These are phyloP conservation scores for Watsonalla binaria DNA, from an alignment of 2,888 invertebrate species.

Conservation along the genomic window DNA sequence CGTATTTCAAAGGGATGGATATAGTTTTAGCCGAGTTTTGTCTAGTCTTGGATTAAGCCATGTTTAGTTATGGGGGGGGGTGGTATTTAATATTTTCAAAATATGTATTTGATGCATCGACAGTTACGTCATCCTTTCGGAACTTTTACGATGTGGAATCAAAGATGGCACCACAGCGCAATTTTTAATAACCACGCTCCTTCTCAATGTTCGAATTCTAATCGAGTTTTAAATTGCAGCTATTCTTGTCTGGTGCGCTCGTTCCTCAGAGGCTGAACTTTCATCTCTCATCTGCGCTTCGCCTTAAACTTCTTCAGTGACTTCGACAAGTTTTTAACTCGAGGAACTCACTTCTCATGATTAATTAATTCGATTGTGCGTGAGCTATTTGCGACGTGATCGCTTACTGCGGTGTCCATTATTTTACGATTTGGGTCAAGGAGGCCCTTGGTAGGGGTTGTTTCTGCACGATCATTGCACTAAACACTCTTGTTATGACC, in stretches of 20 bases:
- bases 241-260: slow-evolving; percentile 70
- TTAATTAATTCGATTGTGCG: slow-evolving; percentile 77
- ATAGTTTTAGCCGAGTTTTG: no score
- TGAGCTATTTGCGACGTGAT: slow-evolving; percentile 64
- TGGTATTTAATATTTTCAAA: no score
- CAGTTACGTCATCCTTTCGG: neutral
- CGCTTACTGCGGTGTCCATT: slow-evolving; percentile 61
- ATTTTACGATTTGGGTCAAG: slow-evolving; percentile 65
- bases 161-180: slow-evolving; percentile 37
- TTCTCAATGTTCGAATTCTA: slow-evolving; percentile 71
- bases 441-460: slow-evolving; percentile 48
- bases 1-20: no score
- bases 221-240: slow-evolving; percentile 78
- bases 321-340: slow-evolving; percentile 72
- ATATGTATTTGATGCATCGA: neutral
- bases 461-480: slow-evolving; percentile 66
- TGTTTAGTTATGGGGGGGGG: no score
- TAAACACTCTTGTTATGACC: slow-evolving; percentile 60
- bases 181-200: slow-evolving; percentile 67
- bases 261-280: slow-evolving; percentile 56
- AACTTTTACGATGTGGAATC: slow-evolving; percentile 34
- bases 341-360: slow-evolving; percentile 62
- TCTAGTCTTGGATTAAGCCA: slow-evolving; percentile 4
- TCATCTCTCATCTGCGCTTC: slow-evolving; percentile 64
- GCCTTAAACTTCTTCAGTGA: slow-evolving; percentile 67